Conservation (phyloP, 2,888 invertebrate genomes). For the Macropis europaea region DNA sequence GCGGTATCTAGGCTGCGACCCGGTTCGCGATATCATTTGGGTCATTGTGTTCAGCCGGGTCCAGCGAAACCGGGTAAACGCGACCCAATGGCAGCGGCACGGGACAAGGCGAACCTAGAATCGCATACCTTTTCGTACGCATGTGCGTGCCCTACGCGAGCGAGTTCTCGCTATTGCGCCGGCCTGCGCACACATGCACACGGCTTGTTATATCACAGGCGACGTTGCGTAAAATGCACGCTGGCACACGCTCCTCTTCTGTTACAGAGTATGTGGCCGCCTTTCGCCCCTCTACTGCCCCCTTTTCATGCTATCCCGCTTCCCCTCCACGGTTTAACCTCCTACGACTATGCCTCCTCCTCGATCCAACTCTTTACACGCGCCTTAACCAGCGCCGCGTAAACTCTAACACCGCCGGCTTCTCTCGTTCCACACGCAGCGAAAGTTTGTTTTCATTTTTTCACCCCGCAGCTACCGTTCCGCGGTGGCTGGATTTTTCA, state of each 20-base stretch:
- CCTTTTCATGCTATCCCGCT: slow-evolving; percentile 50
- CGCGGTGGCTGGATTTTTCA: neutral
- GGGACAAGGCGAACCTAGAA: neutral
- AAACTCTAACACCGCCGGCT: slow-evolving; percentile 27
- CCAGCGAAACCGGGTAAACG: slow-evolving; percentile 63
- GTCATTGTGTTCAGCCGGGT: slow-evolving; percentile 69
- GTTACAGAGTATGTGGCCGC: slow-evolving; percentile 64
- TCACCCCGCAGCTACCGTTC: neutral
- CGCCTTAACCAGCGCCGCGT: slow-evolving; percentile 37
- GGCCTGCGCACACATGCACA: neutral
- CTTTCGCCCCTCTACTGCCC: slow-evolving; percentile 64
- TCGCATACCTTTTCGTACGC: slow-evolving; percentile 21
- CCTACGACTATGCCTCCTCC: slow-evolving; percentile 30
- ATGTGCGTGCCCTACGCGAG: slow-evolving; percentile 37
- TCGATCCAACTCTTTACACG: slow-evolving; percentile 29
- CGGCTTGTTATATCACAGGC: slow-evolving; percentile 66
- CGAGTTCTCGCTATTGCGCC: neutral
- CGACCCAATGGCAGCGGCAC: slow-evolving; percentile 30
- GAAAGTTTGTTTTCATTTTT: slow-evolving; percentile 61
- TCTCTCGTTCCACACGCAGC: slow-evolving; percentile 51
- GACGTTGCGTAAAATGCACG: slow-evolving; percentile 68
- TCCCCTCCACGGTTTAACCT: slow-evolving; percentile 16
- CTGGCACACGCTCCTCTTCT: slow-evolving; percentile 53
- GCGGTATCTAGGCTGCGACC: slow-evolving; percentile 73
- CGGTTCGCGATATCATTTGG: slow-evolving; percentile 71